Percentiles rank a stretch among this genome's conserved stretches.
Evolutionary conservation across 2,113 vertebrate species (phyloP).

Genomic region (Ovis canadensis): DNA sequence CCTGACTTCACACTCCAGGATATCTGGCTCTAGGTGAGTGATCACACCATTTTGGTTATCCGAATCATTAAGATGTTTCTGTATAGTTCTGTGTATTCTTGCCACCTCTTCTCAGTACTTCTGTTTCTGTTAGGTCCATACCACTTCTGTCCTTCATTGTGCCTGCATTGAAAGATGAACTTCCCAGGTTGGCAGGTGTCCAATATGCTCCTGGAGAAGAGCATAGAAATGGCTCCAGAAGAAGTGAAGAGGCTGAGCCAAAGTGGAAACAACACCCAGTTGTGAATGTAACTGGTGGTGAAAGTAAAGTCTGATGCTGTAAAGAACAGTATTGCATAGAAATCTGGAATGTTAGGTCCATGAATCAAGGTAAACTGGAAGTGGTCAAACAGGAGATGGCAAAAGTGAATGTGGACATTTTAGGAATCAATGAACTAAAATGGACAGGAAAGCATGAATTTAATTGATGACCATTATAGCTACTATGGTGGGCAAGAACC

Average conservation of each 20-base stretch:
- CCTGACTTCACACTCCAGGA: not conserved
- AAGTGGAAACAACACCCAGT: not conserved
- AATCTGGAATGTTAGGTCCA: not conserved
- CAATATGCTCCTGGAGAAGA: not conserved
- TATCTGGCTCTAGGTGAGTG: not conserved
- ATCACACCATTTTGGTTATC: not conserved
- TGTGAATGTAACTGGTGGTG: not conserved
- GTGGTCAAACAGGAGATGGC: not conserved
- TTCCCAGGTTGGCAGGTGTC: accelerated
- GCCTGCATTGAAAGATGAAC: not conserved
- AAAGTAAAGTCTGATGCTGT: not conserved
- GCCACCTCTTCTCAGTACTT: not conserved
- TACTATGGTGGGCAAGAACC: not conserved
- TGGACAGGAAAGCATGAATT: not conserved
- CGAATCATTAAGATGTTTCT: not conserved
- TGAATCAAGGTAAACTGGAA: not conserved
- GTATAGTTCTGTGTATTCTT: not conserved
- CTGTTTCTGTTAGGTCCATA: not conserved
- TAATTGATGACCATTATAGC: not conserved
- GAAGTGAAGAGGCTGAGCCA: not conserved
- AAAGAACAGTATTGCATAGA: not conserved
- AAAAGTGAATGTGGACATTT: not conserved
- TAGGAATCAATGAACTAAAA: not conserved
- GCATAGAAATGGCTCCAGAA: not conserved
- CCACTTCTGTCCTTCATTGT: not conserved